Conservation (phyloP, 2,888 invertebrate species). For the Venustoraphidia nigricollis region DNA sequence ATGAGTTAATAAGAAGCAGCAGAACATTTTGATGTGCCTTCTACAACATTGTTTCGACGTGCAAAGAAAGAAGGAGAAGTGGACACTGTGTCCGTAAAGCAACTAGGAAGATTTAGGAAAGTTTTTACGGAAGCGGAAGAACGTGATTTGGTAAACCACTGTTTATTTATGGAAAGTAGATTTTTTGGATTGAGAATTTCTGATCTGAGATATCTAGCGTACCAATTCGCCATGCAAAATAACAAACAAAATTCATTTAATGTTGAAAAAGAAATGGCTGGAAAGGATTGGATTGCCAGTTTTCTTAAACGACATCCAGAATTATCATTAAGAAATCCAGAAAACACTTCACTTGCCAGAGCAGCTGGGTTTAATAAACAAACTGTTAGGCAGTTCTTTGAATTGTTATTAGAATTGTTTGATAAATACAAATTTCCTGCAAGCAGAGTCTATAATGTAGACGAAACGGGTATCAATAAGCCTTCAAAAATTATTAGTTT, state of each 20-base stretch:
- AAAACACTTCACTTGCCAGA: slow-evolving; percentile 5
- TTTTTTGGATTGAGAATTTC: slow-evolving; percentile 13
- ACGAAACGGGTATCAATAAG: slow-evolving; percentile 17
- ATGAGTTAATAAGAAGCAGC: slow-evolving; percentile 6
- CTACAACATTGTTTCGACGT: too few species aligned
- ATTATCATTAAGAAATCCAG: slow-evolving; percentile 6
- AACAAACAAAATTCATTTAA: slow-evolving; percentile 13
- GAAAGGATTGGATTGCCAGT: slow-evolving; percentile 10
- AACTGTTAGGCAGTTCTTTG: slow-evolving; percentile 13
- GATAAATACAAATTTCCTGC: slow-evolving; percentile 14
- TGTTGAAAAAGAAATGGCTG: slow-evolving; percentile 9
- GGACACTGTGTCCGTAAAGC: too few species aligned
- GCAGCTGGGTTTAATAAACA: slow-evolving; percentile 11
- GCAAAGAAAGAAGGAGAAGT: too few species aligned
- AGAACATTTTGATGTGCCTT: too few species aligned
- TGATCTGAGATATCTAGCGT: slow-evolving; percentile 13
- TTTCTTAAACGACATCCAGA: slow-evolving; percentile 10
- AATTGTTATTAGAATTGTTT: slow-evolving; percentile 10
- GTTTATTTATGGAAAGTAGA: slow-evolving; percentile 9
- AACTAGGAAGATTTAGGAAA: too few species aligned
- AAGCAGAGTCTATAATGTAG: slow-evolving; percentile 17
- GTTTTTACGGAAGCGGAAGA: slow-evolving; percentile 7
- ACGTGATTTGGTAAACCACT: slow-evolving; percentile 8
- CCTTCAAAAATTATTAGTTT: slow-evolving; percentile 14
- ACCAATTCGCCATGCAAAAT: slow-evolving; percentile 16